phyloP scores from a whole-genome alignment of 1,140 invertebrate genomes.

The Aphis gossypii region DNA sequence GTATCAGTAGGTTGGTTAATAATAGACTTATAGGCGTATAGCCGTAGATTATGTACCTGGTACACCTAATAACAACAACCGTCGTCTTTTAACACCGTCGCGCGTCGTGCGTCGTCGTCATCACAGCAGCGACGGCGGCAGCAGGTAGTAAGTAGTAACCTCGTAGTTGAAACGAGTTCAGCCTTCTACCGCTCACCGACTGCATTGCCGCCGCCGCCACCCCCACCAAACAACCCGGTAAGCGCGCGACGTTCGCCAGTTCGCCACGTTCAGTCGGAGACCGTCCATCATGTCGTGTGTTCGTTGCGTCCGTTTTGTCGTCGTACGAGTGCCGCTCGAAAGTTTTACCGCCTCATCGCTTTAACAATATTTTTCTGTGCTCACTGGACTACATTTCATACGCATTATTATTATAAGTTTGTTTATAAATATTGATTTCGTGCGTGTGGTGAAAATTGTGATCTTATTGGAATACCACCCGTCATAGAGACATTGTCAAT shows the following conservation, averaged over 20 bases:
- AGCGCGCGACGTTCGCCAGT: not conserved
- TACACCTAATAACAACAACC: not conserved
- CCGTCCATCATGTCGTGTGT: not conserved
- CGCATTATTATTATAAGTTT: not conserved
- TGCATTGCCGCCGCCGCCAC: not conserved
- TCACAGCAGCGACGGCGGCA: not conserved
- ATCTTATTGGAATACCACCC: not conserved
- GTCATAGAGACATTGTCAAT: not conserved
- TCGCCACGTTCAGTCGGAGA: constrained; percentile 45
- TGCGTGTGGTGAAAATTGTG: not conserved
- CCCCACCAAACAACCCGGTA: not conserved
- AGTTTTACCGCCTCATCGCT: not conserved
- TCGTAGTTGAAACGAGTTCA: constrained; percentile 43
- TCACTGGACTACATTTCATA: not conserved
- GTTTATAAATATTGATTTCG: constrained; percentile 3
- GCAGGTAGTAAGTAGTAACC: not conserved
- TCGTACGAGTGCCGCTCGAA: not conserved
- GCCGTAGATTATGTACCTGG: not conserved
- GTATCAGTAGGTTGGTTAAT: not conserved
- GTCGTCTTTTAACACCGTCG: not conserved
- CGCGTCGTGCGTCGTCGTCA: not conserved
- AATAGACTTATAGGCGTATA: not conserved
- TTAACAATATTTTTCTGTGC: not conserved
- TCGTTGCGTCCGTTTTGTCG: not conserved
- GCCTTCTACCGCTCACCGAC: not conserved